Evolutionary conservation across 2,797 vertebrate species (phyloP), one percentile per base, ranked within the genome.

Genomic region (Setipinna tenuifilis): DNA sequence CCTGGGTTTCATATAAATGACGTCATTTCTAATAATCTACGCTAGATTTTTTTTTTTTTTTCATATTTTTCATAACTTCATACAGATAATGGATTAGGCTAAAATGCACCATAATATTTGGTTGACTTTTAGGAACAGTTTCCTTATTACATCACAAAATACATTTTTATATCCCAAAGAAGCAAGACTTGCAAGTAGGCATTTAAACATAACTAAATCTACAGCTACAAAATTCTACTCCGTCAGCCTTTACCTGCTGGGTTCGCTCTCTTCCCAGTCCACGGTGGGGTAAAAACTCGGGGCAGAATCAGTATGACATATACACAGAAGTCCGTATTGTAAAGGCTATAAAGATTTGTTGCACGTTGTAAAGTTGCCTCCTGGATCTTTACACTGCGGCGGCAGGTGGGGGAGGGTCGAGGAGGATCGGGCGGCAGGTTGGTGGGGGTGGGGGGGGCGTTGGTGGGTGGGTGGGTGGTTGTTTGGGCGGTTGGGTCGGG

Each of bases 81-180:
- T 96, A 97, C 96, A 97, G 96, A 97, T 97, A 97, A 97, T 96
- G 97, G 95, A 96, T 96, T 96, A 95, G 96, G 96, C 96, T 97
- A 97, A 97, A 97, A 97, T 97, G 96, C 95, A 97, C 96, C 97
- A 96, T 96, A 96, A 96, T 97, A 97, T 97, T 97, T 97, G 97
- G 96, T 97, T 96, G 96, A 97, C 96, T 96, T 90, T 96, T 94
- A 97, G 96, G 96, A 97, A 97, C 96, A 94, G 95, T 96, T 96
- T 97, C 96, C 96, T 97, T 96, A 97, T 95, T 97, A 97, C 96
- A 97, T 97, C 97, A 97, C 97, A 97, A 97, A 97, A 97, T 97
- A 97, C 96, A 96, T 96, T 96, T 96, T 96, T 96, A 97, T 97
- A 97, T 97, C 96, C 96, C 96, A 97, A 97, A 97, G 96, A 97